phyloP scores from a whole-genome alignment of 2,797 vertebrate genomes.

The Xiphophorus birchmanni region DNA sequence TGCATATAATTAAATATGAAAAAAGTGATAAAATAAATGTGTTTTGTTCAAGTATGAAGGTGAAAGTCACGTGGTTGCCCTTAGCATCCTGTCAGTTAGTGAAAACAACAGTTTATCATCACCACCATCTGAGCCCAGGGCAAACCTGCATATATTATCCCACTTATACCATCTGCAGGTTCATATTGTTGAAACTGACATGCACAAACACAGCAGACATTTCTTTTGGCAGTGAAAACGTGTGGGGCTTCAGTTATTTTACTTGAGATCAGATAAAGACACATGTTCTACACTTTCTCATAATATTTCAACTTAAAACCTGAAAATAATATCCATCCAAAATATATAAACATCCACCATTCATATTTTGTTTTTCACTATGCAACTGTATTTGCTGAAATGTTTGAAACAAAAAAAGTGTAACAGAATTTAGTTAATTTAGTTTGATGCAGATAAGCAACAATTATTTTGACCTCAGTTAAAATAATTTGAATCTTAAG shows the following conservation, averaged over 20 bases:
- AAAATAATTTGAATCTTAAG: not conserved
- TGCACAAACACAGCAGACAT: not conserved
- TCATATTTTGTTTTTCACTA: not conserved
- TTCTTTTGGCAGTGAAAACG: constrained; percentile 4
- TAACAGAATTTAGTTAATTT: not conserved
- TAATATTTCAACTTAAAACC: not conserved
- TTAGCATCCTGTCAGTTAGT: constrained; percentile 51
- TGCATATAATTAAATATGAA: not conserved
- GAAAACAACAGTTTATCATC: constrained; percentile 61
- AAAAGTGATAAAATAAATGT: not conserved
- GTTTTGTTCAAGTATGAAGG: constrained; percentile 17
- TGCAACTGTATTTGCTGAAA: not conserved
- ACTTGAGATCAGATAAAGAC: not conserved
- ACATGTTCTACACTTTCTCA: not conserved
- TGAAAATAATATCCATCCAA: not conserved
- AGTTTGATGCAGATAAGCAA: not conserved
- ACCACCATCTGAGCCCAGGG: constrained; percentile 55
- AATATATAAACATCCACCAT: not conserved
- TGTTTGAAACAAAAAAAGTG: not conserved
- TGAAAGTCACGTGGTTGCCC: constrained; percentile 50
- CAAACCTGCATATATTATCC: constrained; percentile 28
- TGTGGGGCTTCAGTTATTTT: not conserved
- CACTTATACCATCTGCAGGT: constrained; percentile 50
- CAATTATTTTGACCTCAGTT: not conserved
- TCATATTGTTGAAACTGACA: constrained; percentile 6